Percentiles rank a stretch among this genome's conserved stretches.
Evolutionary conservation across 2,797 vertebrate species (phyloP).

Genomic region (Eptatretus atami): DNA sequence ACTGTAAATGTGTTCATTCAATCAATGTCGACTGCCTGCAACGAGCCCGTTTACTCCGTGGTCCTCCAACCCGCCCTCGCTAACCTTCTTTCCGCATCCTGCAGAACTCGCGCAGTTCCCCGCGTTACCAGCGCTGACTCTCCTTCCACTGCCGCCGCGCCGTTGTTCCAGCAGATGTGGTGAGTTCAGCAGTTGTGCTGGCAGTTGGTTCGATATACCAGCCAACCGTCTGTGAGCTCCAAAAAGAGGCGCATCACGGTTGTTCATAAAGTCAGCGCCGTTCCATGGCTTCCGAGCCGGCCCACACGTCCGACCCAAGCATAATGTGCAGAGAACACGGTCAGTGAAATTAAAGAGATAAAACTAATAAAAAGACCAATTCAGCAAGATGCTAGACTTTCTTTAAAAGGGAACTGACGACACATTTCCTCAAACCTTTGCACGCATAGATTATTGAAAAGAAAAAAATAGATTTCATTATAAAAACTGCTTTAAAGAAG

Average conservation of each 20-base stretch:
- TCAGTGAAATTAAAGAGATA: conserved; percentile 91
- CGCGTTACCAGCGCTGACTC: background rate
- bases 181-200: conserved; percentile 57
- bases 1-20: no score
- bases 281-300: conserved; percentile 54
- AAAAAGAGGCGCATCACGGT: conserved; percentile 56
- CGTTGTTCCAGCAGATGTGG: conserved; percentile 62
- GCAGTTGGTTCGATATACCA: conserved; percentile 59
- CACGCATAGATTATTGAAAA: no score
- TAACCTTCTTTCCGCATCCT: no score
- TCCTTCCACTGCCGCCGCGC: conserved; percentile 5
- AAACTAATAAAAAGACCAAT: conserved; percentile 79
- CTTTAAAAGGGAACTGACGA: no score
- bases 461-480: no score
- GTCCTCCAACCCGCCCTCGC: no score
- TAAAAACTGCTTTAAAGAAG: no score
- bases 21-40: no score
- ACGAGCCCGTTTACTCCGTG: no score
- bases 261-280: conserved; percentile 83
- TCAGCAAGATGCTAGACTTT: conserved; percentile 28
- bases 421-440: no score
- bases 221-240: conserved; percentile 55
- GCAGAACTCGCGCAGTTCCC: no score
- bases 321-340: conserved; percentile 84
- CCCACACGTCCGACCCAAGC: conserved; percentile 48